Base-by-base conservation (phyloP, 2,113 vertebrate species). In the Xenus cinereus region DNA sequence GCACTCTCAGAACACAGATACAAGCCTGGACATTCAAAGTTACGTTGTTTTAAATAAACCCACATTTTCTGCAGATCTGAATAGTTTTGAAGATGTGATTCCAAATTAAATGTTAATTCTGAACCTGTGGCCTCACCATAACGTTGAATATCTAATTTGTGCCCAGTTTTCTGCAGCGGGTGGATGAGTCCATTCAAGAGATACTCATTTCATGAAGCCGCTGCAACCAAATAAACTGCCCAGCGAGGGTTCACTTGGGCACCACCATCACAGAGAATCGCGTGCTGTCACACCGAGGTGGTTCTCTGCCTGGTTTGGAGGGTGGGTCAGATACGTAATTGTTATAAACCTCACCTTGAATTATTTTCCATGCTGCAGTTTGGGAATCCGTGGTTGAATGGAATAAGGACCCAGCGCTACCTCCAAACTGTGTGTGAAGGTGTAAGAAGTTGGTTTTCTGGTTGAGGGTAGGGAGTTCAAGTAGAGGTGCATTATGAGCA, bases 181-280 rank as follows among this genome's bases (percentile, higher is more conserved):
- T 45, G 45, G n/a, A 66, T 2, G 3, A 51, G 28, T 50, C 48
- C 23, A 2, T 60, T 43, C 69, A n/a, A 15, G 32, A 87, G 59
- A 39, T 4, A 4, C 48, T 79, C 1, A 1, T 51, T n/a, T 28
- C 19, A 4, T 0, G 0, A 84, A 48, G 37, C 37, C 23, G 10
- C 76, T 2, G 6, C 7, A 13, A 5, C 30, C 24, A 18, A 24
- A 10, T 0, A 6, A 79, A 10, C 23, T 13, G 30, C 53, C 7
- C 27, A 5, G 43, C 0, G 2, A 60, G 26, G 48, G 43, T 64
- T 50, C 4, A 0, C 45, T 13, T 14, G 20, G 45, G 37, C 33
- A 45, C 45, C 0, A 0, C 14, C 3, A 5, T 18, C 7, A 0
- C 21, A 20, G 74, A 0, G 4, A 57, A 39, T 12, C 1, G 4